Base-by-base conservation (phyloP, 2,113 vertebrate species). In the Ctenodactylus gundi region DNA sequence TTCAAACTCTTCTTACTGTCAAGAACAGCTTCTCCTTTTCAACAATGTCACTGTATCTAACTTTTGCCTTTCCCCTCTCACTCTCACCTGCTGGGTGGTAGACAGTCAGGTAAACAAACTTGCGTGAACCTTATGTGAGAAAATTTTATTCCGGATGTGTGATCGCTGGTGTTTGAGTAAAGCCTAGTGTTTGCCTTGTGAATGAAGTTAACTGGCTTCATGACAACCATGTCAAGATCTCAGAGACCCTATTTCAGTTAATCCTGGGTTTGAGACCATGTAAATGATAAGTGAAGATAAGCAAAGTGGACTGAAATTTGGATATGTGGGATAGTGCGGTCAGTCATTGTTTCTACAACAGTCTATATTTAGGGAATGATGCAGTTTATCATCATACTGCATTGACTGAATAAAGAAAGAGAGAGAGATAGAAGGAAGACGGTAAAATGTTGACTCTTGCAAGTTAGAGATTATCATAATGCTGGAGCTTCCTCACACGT, bases 181-280 rank as follows among this genome's bases (percentile, higher is more conserved):
- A 29, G 70, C 51, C 68, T 46, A 57, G 20, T n/a, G 17, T 60
- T 68, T 36, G 2, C 15, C 25, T 18, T 75, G 25, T 88, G 68
- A 89, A 31, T 77, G 93, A 87, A 88, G 80, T 53, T 57, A 53
- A 75, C 1, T 73, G 44, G 68, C 68, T 85, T 70, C 67, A 15
- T 88, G 85, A 67, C 34, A 92, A 82, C 13, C 27, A 86, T 75
- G 91, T 93, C 80, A 91, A 91, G 25, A 72, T 23, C 29, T 85
- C 65, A 94, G n/a, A 94, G 72, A 94, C 41, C 29, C 67, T 89
- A 68, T 77, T 81, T 51, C 88, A 81, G 6, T 78, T 58, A 51
- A 75, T 82, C 81, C 67, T 81, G 41, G 31, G 44, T 49, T 85
- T n/a, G 78, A 51, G 34, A 83, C 21, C 7, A 10, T 39, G 39